Conservation (phyloP, 2,113 vertebrate species). For the Pteronura brasiliensis region DNA sequence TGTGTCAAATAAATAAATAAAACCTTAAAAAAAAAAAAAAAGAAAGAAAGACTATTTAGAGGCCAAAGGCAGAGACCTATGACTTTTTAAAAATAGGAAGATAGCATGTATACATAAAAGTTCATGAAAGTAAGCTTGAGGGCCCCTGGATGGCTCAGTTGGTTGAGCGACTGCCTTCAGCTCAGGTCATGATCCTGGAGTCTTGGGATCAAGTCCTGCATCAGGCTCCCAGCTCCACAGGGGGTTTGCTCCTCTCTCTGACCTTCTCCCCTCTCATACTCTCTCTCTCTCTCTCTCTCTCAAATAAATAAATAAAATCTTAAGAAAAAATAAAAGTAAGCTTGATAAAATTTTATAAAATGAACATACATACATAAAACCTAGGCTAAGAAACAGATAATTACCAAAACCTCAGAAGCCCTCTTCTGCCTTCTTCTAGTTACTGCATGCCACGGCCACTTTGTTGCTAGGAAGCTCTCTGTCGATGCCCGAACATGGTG, state of each 20-base stretch:
- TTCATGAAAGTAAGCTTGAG: not conserved
- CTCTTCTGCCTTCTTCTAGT: not conserved
- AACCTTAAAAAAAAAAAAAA: not conserved
- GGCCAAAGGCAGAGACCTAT: not conserved
- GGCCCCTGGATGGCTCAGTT: no score
- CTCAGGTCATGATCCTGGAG: no score
- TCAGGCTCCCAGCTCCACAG: no score
- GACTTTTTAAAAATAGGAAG: not conserved
- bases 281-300: no score
- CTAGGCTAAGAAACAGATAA: not conserved
- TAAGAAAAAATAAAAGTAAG: not conserved
- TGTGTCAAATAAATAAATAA: not conserved
- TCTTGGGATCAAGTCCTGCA: no score
- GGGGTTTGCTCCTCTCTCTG: no score
- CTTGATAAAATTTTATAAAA: constrained; percentile 23
- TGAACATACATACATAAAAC: not conserved
- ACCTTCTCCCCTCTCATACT: no score
- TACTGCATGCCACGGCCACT: not conserved
- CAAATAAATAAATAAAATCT: no score
- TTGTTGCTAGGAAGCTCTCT: not conserved
- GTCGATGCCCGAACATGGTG: not conserved
- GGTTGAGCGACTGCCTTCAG: no score
- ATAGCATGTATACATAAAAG: not conserved
- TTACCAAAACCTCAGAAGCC: not conserved
- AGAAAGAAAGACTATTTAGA: not conserved